These are phyloP conservation scores for Oncorhynchus gorbuscha DNA, from an alignment of 2,113 vertebrate species.

Conservation along the genomic window DNA sequence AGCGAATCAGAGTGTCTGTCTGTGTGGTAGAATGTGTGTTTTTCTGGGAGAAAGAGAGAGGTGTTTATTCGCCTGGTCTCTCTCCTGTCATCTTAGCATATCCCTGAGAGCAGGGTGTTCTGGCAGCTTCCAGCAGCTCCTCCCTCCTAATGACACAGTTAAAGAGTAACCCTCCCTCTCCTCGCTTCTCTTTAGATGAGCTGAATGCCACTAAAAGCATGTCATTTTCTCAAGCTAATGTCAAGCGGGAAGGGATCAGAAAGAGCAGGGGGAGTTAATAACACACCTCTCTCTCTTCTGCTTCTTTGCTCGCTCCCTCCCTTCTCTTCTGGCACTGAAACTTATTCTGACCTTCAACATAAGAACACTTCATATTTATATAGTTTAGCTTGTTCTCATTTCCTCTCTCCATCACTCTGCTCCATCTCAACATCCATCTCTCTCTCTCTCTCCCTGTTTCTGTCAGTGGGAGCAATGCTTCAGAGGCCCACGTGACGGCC, in stretches of 20 bases:
- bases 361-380: no score
- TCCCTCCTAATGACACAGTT: slow-evolving; percentile 60
- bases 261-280: slow-evolving; percentile 37
- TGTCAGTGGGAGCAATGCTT: no score
- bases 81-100: neutral
- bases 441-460: slow-evolving; percentile 41
- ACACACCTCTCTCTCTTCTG: neutral
- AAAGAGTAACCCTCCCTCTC: slow-evolving; percentile 48
- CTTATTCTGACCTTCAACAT: no score
- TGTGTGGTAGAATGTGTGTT: neutral
- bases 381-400: neutral
- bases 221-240: slow-evolving; percentile 69
- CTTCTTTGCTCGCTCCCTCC: neutral
- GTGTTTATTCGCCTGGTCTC: neutral
- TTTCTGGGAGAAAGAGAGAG: neutral
- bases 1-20: neutral
- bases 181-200: neutral
- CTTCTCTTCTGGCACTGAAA: no score
- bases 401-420: neutral
- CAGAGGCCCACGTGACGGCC: no score
- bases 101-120: neutral
- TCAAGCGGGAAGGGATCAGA: slow-evolving; percentile 64
- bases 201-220: slow-evolving; percentile 62
- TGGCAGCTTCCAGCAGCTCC: slow-evolving; percentile 37
- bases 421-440: slow-evolving; percentile 8